Evolutionary conservation across 1,140 invertebrate species (phyloP).

Genomic region (Drosophila leontia): DNA sequence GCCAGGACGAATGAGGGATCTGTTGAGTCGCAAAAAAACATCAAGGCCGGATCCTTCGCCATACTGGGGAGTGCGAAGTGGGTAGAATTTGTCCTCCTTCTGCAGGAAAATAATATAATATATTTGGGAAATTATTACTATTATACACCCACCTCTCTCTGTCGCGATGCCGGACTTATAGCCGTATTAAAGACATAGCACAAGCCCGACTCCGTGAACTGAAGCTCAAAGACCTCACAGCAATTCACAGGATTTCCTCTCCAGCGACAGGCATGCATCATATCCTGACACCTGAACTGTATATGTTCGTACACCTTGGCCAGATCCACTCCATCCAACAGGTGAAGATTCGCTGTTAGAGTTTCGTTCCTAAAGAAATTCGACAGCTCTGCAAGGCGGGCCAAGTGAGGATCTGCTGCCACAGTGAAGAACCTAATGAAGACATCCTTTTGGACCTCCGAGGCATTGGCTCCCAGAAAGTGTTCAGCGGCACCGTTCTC

Average conservation of each 20-base stretch:
- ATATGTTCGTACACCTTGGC: constrained; percentile 39
- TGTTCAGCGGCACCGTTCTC: constrained; percentile 37
- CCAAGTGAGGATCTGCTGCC: constrained; percentile 47
- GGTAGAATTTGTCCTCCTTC: constrained; percentile 65
- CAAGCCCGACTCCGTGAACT: constrained; percentile 71
- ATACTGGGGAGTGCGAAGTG: constrained; percentile 50
- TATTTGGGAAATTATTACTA: not conserved
- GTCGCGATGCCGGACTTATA: constrained; percentile 31
- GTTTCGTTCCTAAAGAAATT: constrained; percentile 50
- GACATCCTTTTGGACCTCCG: constrained; percentile 22
- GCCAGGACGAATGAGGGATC: constrained; percentile 10
- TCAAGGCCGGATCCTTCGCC: constrained; percentile 63
- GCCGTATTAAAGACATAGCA: constrained; percentile 72
- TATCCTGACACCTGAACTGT: constrained; percentile 44
- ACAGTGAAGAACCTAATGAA: constrained; percentile 63
- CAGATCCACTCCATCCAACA: constrained; percentile 58
- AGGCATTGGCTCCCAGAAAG: constrained; percentile 63
- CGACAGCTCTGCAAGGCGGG: constrained; percentile 30
- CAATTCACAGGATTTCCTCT: constrained; percentile 52
- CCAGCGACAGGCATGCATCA: constrained; percentile 63
- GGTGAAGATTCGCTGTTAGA: constrained; percentile 14
- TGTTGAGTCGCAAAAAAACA: constrained; percentile 50
- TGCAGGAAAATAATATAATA: not conserved
- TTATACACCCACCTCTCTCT: constrained; percentile 34
- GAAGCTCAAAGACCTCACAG: constrained; percentile 67